Evolutionary conservation across 2,113 vertebrate species (phyloP), one percentile per base, ranked within the genome.

Genomic region (Hemicordylus capensis): DNA sequence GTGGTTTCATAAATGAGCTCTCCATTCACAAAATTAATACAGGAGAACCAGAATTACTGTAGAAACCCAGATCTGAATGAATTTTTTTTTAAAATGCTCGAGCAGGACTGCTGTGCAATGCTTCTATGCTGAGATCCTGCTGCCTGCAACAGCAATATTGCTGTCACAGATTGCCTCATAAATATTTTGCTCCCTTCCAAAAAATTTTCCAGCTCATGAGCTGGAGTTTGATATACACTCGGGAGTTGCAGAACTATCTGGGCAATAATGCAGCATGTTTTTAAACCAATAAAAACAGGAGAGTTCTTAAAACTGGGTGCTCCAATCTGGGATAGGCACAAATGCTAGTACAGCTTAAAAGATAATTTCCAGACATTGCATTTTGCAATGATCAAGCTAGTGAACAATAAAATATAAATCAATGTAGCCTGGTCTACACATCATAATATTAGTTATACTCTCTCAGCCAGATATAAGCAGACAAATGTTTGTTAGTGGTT

Each of bases 401-500:
- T 46, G 31, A 10, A 48, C 31, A 61, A 63, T 79, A 79, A 79
- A 79, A 63, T 22, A 48, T 80, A 59, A 64, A 66, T 66, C 61
- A 66, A 6, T 64, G 61, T 48, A 80, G 39, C 28, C 39, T 64
- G 59, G 17, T 64, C 42, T 48, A 28, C 42, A 42, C 61, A 64
- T 64, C 42, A 80, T 59, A 64, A 34, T 64, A 48, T 64, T 80
- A 24, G 76, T 42, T 77, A 10, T 61, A 77, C 59, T 77, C 56
- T 44, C 61, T 8, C 77, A 64, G 59, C 56, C 76, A 61, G 76
- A 44, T 31, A 61, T 61, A 63, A 64, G 76, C 44, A 80, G 66
- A 34, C 78, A 80, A 66, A 66, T 80, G 42, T 80, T 66, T 80
- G 31, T 80, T 80, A 80, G 59, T 48, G 44, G 42, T 51, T 80